A percentile compares a stretch with the other conserved stretches of the same genome.
Conservation (phyloP, 2,113 vertebrate genomes). For the Puma concolor region DNA sequence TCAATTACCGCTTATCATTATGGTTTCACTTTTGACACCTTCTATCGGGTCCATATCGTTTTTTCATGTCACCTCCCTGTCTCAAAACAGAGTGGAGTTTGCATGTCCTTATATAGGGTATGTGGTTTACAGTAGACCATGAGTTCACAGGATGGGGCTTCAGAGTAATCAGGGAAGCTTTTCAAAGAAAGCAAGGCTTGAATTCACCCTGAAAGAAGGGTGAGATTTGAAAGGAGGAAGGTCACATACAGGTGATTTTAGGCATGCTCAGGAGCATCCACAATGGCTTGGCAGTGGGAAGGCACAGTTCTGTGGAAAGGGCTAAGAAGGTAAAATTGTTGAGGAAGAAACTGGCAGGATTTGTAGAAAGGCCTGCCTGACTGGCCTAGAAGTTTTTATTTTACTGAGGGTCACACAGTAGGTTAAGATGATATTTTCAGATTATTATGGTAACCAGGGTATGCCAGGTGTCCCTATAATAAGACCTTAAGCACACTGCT, state of each 20-base stretch:
- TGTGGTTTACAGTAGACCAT: not conserved
- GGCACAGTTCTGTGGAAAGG: not conserved
- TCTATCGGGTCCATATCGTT: not conserved
- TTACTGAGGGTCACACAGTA: not conserved
- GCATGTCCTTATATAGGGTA: not conserved
- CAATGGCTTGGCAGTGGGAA: rapidly evolving
- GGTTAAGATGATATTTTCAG: not conserved
- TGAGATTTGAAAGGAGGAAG: not conserved
- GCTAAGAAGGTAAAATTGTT: not conserved
- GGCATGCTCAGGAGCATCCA: rapidly evolving
- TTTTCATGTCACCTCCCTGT: not conserved
- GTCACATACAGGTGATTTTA: not conserved
- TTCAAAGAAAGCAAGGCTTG: not conserved
- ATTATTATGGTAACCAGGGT: not conserved
- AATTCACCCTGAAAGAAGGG: not conserved
- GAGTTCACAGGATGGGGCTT: not conserved
- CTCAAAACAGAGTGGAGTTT: not conserved
- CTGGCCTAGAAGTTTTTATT: not conserved
- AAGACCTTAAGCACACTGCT: not conserved
- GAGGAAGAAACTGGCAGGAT: not conserved
- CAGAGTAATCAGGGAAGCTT: not conserved
- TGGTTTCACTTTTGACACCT: no score
- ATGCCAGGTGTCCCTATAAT: not conserved
- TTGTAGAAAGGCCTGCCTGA: not conserved
- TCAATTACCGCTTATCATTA: not conserved